phyloP scores from a whole-genome alignment of 2,888 invertebrate species.

The Celastrina argiolus region DNA sequence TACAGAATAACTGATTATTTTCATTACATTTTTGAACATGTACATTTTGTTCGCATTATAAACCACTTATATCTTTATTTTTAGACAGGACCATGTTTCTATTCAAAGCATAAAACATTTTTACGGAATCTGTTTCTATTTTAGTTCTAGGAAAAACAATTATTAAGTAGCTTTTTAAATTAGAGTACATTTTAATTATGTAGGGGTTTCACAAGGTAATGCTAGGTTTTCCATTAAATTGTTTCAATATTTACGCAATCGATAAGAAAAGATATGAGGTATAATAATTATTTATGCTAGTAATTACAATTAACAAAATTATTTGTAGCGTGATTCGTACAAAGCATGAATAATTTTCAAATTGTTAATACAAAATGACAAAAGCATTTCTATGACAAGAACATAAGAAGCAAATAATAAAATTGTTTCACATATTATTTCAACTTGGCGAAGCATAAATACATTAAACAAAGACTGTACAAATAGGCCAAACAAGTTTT shows the following conservation, averaged over 20 bases:
- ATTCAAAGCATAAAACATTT: not conserved
- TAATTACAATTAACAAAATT: too few relatives aligned
- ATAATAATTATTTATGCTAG: too few relatives aligned
- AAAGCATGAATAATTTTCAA: not conserved
- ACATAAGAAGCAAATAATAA: not conserved
- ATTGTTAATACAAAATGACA: not conserved
- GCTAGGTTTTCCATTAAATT: too few relatives aligned
- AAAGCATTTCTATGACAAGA: not conserved
- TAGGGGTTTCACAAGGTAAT: too few relatives aligned
- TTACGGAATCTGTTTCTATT: not conserved
- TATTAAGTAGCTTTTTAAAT: not conserved
- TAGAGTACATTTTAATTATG: not conserved
- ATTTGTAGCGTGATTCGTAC: too few relatives aligned
- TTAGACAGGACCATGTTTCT: not conserved
- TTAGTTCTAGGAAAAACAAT: not conserved
- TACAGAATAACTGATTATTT: conserved; percentile 23
- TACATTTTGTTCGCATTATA: not conserved
- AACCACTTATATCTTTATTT: not conserved
- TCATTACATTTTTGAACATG: not conserved
- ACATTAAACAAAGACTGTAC: conserved; percentile 11
- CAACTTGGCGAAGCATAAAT: conserved; percentile 11
- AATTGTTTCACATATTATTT: conserved; percentile 7
- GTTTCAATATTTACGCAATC: too few relatives aligned
- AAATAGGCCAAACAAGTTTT: conserved; percentile 31
- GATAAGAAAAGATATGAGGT: too few relatives aligned